Conservation (phyloP, 2,113 vertebrate species). For the Acinonyx jubatus region DNA sequence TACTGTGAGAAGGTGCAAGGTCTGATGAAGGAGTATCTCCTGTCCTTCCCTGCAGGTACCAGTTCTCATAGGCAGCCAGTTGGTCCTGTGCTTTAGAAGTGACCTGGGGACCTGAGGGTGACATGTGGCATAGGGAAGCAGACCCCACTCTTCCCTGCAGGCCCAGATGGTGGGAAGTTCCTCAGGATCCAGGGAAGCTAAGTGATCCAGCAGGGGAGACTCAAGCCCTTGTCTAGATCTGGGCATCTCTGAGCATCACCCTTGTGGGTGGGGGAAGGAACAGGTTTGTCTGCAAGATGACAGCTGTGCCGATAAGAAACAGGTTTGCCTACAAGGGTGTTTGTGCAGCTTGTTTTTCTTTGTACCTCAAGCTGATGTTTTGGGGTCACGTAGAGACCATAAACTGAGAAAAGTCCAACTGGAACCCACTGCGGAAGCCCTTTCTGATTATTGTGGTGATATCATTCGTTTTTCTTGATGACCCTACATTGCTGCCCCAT, state of each 20-base stretch:
- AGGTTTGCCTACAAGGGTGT: background rate
- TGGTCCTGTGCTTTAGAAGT: background rate
- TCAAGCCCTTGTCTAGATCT: background rate
- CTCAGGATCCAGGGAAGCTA: background rate
- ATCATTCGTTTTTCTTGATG: background rate
- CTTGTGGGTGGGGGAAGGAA: background rate
- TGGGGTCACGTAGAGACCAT: background rate
- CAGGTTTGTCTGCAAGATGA: background rate
- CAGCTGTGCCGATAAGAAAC: background rate
- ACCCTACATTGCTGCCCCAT: background rate
- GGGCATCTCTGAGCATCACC: background rate
- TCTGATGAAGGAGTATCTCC: slow-evolving; percentile 97
- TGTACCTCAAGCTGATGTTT: background rate
- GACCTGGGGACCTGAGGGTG: background rate
- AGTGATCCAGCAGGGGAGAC: background rate
- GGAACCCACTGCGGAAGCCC: background rate
- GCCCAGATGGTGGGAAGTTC: background rate
- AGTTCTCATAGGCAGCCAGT: background rate
- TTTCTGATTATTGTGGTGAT: background rate
- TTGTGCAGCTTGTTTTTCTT: background rate
- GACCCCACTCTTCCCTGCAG: background rate
- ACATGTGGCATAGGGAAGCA: background rate
- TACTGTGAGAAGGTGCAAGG: slow-evolving; percentile 96
- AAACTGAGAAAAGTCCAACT: background rate
- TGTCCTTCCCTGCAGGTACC: slow-evolving; percentile 91